A percentile compares a stretch with the other conserved stretches of the same genome.
Evolutionary conservation across 2,797 vertebrate genomes (phyloP).

Genomic region (Galagoides demidoff): DNA sequence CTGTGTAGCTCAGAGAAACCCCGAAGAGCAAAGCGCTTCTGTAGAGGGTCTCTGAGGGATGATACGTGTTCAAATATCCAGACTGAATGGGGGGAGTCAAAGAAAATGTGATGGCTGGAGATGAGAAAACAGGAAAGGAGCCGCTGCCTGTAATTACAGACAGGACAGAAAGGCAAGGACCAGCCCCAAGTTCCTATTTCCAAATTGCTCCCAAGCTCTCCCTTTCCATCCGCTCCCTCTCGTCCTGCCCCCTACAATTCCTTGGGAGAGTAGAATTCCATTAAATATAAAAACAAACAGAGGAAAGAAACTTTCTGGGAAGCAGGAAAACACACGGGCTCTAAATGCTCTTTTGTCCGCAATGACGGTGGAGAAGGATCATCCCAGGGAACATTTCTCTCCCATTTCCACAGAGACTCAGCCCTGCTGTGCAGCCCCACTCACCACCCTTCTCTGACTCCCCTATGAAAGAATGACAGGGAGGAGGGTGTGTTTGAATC

Average conservation of each 20-base stretch:
- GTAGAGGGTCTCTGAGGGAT: not conserved
- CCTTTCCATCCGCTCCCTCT: not conserved
- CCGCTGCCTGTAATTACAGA: not conserved
- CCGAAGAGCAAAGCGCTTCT: not conserved
- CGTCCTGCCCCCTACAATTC: accelerated
- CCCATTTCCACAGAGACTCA: too few relatives aligned
- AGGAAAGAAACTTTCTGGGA: not conserved
- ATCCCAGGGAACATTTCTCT: not conserved
- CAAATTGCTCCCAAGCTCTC: not conserved
- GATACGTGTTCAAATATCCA: not conserved
- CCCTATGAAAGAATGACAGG: not conserved
- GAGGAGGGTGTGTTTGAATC: not conserved
- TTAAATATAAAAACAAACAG: not conserved
- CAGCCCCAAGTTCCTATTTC: not conserved
- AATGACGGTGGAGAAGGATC: not conserved
- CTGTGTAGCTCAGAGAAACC: accelerated
- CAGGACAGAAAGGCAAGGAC: not conserved
- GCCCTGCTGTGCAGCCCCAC: too few relatives aligned
- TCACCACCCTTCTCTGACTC: not conserved
- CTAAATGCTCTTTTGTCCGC: accelerated
- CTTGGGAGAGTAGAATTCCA: not conserved
- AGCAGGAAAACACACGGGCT: not conserved
- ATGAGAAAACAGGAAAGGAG: not conserved
- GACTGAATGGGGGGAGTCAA: not conserved
- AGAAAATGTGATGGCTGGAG: not conserved